Percentiles rank a stretch among this genome's conserved stretches.
Evolutionary conservation across 2,888 invertebrate species (phyloP).

Genomic region (Hetaerina titia): DNA sequence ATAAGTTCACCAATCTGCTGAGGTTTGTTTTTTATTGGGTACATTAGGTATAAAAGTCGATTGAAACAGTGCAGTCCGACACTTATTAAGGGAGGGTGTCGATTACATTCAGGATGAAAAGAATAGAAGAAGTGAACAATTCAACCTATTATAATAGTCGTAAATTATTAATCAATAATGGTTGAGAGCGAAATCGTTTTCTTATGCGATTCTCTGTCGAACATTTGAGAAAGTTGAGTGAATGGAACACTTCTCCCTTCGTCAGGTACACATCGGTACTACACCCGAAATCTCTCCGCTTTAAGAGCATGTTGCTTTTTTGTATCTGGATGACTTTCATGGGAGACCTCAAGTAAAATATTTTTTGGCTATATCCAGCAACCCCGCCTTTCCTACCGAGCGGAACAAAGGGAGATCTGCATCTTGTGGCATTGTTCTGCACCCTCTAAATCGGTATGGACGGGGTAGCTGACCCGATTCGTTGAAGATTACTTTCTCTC

Average conservation of each 20-base stretch:
- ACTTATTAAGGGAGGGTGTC: too few relatives aligned
- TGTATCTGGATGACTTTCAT: not conserved
- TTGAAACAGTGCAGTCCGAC: not conserved
- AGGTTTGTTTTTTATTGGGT: not conserved
- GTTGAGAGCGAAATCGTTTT: too few relatives aligned
- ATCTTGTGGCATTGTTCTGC: constrained; percentile 38
- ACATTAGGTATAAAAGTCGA: not conserved
- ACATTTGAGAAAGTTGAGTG: constrained; percentile 37
- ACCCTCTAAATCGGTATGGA: constrained; percentile 23
- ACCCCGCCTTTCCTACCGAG: not conserved
- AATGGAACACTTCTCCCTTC: constrained; percentile 18
- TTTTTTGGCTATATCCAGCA: not conserved
- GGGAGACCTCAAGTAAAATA: not conserved
- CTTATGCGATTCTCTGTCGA: not conserved
- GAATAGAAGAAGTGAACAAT: too few relatives aligned
- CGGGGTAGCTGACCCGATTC: constrained; percentile 42
- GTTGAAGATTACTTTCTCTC: constrained; percentile 28
- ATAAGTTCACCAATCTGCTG: not conserved
- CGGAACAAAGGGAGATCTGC: constrained; percentile 12
- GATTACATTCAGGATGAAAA: too few relatives aligned
- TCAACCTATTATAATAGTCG: too few relatives aligned
- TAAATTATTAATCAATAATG: too few relatives aligned
- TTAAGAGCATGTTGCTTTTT: not conserved
- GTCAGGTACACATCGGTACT: constrained; percentile 50
- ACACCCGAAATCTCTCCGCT: constrained; percentile 33